Conservation (phyloP, 2,113 vertebrate species). For the Cardinalis cardinalis region DNA sequence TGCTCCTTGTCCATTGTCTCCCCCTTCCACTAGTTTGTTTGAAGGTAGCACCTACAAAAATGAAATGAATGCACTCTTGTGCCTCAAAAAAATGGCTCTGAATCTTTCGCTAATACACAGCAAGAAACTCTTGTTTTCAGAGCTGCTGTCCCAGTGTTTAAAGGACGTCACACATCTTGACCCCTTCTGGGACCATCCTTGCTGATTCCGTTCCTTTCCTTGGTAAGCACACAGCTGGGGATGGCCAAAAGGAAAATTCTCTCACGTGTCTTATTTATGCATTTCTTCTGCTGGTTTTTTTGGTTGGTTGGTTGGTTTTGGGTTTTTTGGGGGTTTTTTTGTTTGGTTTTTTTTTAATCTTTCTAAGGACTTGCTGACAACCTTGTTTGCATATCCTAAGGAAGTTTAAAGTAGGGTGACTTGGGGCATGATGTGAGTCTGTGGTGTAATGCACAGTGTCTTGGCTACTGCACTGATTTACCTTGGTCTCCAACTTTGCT, state of each 20-base stretch:
- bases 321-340: neutral
- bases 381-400: neutral
- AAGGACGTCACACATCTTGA: neutral
- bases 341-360: neutral
- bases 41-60: neutral
- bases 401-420: neutral
- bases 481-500: neutral
- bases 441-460: fast-evolving
- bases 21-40: neutral
- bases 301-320: neutral
- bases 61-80: neutral
- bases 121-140: neutral
- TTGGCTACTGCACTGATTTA: neutral
- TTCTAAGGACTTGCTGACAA: neutral
- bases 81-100: neutral
- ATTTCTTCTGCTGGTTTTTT: neutral
- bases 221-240: neutral
- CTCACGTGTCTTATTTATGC: neutral
- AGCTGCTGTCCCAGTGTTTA: neutral
- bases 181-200: neutral
- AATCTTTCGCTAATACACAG: neutral
- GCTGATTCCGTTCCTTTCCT: neutral
- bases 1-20: neutral
- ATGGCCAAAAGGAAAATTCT: neutral
- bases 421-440: neutral